phyloP scores from a whole-genome alignment of 2,888 invertebrate genomes.

The Nomada ruficornis region DNA sequence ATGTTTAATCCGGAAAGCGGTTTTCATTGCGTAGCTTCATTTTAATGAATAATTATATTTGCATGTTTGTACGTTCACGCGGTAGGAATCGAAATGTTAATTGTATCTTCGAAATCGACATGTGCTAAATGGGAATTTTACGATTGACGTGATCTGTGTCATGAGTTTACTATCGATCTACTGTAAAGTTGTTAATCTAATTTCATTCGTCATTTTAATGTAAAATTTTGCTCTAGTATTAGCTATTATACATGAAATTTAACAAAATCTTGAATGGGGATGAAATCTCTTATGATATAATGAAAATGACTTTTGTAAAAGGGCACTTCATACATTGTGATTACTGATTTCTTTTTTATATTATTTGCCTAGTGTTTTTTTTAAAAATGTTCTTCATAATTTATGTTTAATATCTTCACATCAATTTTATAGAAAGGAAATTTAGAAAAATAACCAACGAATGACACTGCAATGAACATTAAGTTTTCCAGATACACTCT shows the following conservation, averaged over 20 bases:
- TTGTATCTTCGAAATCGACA: slow-evolving; percentile 4
- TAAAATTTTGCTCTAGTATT: slow-evolving; percentile 32
- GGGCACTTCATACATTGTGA: slow-evolving; percentile 16
- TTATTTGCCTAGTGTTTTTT: slow-evolving; percentile 5
- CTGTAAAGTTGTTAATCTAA: slow-evolving; percentile 30
- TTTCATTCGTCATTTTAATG: slow-evolving; percentile 22
- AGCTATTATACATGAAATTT: slow-evolving; percentile 29
- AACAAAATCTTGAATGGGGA: slow-evolving; percentile 29
- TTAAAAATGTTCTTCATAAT: slow-evolving; percentile 26
- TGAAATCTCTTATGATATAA: slow-evolving; percentile 18
- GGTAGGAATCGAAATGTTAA: slow-evolving; percentile 15
- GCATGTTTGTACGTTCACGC: slow-evolving; percentile 22
- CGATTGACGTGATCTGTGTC: background rate
- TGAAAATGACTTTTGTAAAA: slow-evolving; percentile 13
- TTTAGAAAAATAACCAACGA: slow-evolving; percentile 61
- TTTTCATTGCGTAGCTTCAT: slow-evolving; percentile 22
- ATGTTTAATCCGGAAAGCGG: slow-evolving; percentile 15
- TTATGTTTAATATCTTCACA: slow-evolving; percentile 27
- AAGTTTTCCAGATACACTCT: slow-evolving; percentile 61
- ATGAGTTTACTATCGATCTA: slow-evolving; percentile 17
- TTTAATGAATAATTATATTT: slow-evolving; percentile 33
- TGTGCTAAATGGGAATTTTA: slow-evolving; percentile 13
- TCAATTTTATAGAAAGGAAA: slow-evolving; percentile 29
- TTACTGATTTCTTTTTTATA: slow-evolving; percentile 37
- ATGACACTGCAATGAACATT: slow-evolving; percentile 64